Evolutionary conservation across 2,113 vertebrate species (phyloP), one percentile per base, ranked within the genome.

Genomic region (Chloroceryle aenea): DNA sequence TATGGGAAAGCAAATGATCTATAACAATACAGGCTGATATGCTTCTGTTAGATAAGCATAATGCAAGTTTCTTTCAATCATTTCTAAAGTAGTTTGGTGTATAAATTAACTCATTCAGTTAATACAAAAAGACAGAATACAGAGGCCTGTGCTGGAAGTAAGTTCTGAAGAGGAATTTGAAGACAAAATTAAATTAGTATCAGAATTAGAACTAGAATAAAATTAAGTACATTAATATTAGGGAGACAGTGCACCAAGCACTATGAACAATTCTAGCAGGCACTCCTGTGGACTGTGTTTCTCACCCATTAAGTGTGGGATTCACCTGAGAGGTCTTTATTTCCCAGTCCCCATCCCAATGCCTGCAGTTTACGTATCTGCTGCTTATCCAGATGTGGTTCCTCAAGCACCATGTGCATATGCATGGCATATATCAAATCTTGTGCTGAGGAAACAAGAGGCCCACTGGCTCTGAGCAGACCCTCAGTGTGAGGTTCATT

Each of bases 51-150:
- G 93, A 89, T 85, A 96, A 85, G 74, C 81, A 89, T 85, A 96
- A 87, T 89, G 53, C 67, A 87, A 87, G 87, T 62, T 87, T 93
- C 74, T 87, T 95, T 91, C 91, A 91, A 56, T 89, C 21, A 82
- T 95, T 96, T 91, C 81, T 82, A 68, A 94, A 94, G 78, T 69
- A 91, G 66, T 93, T 96, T 93, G 66, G 56, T 85, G 48, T 89
- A 87, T 78, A 89, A 96, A 94, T 94, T 86, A 94, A 95, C 87
- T 93, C 69, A 52, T 85, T 93, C 87, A 42, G 77, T 82, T 91
- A 81, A 89, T 76, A 85, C 43, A 85, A 87, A 90, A 89, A 87
- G 74, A 53, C 45, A 84, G 76, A 94, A 81, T 92, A 80, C 67
- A 90, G 86, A 93, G 73, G 59, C 18, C 53, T 77, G 25, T 52